Evolutionary conservation across 2,888 invertebrate genomes (phyloP).

Genomic region (Napeogenes sylphis): DNA sequence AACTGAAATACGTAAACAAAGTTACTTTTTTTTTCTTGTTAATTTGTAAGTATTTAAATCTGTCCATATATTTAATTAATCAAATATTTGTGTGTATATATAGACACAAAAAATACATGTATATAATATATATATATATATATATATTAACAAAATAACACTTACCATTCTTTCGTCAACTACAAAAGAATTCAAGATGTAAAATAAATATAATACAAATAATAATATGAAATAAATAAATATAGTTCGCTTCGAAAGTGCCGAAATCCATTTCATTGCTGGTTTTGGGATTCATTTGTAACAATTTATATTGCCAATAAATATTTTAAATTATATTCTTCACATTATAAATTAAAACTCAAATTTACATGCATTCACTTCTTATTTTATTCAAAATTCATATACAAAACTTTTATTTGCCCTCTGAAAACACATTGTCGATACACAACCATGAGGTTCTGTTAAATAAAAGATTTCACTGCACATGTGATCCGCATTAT

Average conservation of each 20-base stretch:
- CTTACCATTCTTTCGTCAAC: conserved; percentile 66
- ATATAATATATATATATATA: too few species aligned
- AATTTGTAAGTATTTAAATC: too few species aligned
- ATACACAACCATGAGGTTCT: conserved; percentile 24
- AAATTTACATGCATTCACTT: conserved; percentile 11
- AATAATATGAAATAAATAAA: conserved; percentile 67
- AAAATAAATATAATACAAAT: conserved; percentile 70
- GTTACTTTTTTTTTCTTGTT: too few species aligned
- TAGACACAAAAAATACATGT: too few species aligned
- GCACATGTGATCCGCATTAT: conserved; percentile 33
- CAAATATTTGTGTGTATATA: too few species aligned
- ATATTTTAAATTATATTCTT: conserved; percentile 5
- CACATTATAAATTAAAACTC: background rate
- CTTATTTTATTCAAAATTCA: background rate
- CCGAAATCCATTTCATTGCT: conserved; percentile 68
- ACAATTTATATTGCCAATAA: conserved; percentile 11
- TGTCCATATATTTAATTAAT: too few species aligned
- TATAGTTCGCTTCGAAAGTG: conserved; percentile 63
- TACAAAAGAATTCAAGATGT: conserved; percentile 67
- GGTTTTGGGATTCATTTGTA: conserved; percentile 59
- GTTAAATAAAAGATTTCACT: conserved; percentile 21
- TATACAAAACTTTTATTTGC: background rate
- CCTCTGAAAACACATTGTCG: conserved; percentile 7
- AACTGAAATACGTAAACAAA: conserved; percentile 25
- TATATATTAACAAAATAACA: background rate